Percentiles rank a stretch among this genome's conserved stretches.
These are phyloP conservation scores for Drosophila mayaguana DNA, from an alignment of 2,888 invertebrate species.

Conservation along the genomic window DNA sequence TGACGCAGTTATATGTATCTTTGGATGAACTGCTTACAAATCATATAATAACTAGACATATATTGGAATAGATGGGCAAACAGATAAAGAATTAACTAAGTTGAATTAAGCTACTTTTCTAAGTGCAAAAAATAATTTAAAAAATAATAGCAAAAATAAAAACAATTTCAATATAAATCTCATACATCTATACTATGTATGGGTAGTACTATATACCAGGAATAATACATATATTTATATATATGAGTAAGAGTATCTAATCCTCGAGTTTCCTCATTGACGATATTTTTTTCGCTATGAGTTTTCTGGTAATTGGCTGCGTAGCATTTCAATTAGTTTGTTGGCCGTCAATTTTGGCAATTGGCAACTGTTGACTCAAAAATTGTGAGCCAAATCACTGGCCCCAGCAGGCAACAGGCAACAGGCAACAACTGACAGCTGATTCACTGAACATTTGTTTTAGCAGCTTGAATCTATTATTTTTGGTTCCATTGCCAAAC, in stretches of 20 bases:
- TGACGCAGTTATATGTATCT: background rate
- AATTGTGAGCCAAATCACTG: slow-evolving; percentile 24
- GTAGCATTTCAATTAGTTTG: slow-evolving; percentile 49
- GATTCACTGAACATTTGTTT: slow-evolving; percentile 3
- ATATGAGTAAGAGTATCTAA: too few species aligned
- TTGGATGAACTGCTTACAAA: background rate
- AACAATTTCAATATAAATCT: background rate
- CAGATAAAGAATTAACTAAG: too few species aligned
- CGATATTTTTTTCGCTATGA: slow-evolving; percentile 14
- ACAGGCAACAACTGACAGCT: background rate
- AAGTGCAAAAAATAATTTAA: too few species aligned
- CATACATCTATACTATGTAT: background rate
- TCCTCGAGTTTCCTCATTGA: too few species aligned
- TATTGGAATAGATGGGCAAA: too few species aligned
- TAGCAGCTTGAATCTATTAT: background rate
- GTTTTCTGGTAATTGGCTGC: slow-evolving; percentile 20
- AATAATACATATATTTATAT: too few species aligned
- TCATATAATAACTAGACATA: background rate
- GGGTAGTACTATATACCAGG: too few species aligned
- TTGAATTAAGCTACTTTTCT: background rate
- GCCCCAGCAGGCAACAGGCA: background rate
- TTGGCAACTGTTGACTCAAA: slow-evolving; percentile 50
- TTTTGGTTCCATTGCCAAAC: slow-evolving; percentile 47
- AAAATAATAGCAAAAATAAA: too few species aligned
- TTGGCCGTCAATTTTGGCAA: slow-evolving; percentile 23